These are phyloP conservation scores for Caenorhabditis remanei DNA, from an alignment of 1,140 invertebrate genomes.

Conservation along the genomic window DNA sequence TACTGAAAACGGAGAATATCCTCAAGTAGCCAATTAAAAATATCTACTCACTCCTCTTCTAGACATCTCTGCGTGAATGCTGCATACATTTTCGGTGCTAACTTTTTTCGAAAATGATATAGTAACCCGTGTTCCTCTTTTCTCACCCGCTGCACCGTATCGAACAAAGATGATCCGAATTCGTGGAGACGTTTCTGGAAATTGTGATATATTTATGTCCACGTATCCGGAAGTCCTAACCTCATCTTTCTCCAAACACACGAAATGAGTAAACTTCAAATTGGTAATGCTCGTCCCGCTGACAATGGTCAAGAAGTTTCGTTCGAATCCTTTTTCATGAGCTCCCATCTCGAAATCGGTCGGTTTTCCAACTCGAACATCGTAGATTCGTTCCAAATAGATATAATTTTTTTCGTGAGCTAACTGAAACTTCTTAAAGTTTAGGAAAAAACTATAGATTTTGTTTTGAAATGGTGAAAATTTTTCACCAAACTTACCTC, in stretches of 20 bases:
- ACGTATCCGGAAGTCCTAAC: not conserved
- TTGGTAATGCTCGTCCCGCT: slow-evolving; percentile 25
- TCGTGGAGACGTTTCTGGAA: slow-evolving; percentile 18
- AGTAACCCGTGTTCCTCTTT: slow-evolving; percentile 27
- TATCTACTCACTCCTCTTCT: slow-evolving; percentile 34
- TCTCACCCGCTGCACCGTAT: not conserved
- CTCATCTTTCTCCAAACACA: slow-evolving; percentile 27
- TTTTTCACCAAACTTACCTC: not conserved
- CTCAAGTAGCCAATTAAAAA: not conserved
- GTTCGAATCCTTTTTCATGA: not conserved
- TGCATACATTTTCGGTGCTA: slow-evolving; percentile 37
- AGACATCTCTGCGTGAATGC: slow-evolving; percentile 29
- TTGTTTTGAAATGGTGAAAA: not conserved
- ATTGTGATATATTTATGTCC: not conserved
- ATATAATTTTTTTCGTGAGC: slow-evolving; percentile 26
- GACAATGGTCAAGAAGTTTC: slow-evolving; percentile 14
- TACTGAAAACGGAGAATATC: slow-evolving; percentile 1
- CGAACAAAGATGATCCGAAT: not conserved
- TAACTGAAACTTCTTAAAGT: not conserved
- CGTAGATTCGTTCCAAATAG: slow-evolving; percentile 15
- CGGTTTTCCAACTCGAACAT: slow-evolving; percentile 8
- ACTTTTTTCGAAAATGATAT: slow-evolving; percentile 43
- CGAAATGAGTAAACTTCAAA: slow-evolving; percentile 48
- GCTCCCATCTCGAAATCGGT: not conserved
- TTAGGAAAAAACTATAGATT: too few species aligned